phyloP scores from a whole-genome alignment of 2,797 vertebrate species.

The Nasua narica region DNA sequence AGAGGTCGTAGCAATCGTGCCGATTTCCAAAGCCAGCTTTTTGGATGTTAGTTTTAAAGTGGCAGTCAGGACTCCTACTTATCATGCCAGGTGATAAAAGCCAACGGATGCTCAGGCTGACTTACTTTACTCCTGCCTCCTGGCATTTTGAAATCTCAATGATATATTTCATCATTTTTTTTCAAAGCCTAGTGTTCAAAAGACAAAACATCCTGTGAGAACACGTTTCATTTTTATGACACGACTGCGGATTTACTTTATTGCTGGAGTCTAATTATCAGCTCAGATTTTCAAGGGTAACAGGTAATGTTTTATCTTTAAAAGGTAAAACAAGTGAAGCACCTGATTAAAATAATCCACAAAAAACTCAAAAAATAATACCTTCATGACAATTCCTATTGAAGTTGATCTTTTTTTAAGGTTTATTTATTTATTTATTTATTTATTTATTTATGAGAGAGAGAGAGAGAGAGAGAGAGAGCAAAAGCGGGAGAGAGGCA shows the following conservation, averaged over 20 bases:
- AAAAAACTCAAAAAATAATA: neutral
- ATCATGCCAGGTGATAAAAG: neutral
- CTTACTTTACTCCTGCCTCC: conserved; percentile 3
- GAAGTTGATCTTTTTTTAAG: neutral
- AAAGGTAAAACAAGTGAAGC: neutral
- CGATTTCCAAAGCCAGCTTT: conserved; percentile 54
- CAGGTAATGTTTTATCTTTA: neutral
- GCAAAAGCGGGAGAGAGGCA: neutral
- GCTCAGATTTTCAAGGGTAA: neutral
- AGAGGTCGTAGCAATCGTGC: neutral
- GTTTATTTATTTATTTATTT: no score
- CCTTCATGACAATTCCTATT: neutral
- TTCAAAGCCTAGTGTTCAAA: conserved; percentile 9
- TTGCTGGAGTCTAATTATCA: neutral
- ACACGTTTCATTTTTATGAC: conserved; percentile 1
- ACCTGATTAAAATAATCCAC: neutral
- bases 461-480: neutral
- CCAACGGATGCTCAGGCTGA: neutral
- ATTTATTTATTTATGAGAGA: no score
- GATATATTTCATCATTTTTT: conserved; percentile 29
- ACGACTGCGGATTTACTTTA: neutral
- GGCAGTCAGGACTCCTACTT: neutral
- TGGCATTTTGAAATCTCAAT: neutral
- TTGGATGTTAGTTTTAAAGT: conserved; percentile 48
- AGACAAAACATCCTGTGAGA: neutral